A percentile compares a stretch with the other conserved stretches of the same genome.
Conservation (phyloP, 1,140 invertebrate species). For the Physella acuta region DNA sequence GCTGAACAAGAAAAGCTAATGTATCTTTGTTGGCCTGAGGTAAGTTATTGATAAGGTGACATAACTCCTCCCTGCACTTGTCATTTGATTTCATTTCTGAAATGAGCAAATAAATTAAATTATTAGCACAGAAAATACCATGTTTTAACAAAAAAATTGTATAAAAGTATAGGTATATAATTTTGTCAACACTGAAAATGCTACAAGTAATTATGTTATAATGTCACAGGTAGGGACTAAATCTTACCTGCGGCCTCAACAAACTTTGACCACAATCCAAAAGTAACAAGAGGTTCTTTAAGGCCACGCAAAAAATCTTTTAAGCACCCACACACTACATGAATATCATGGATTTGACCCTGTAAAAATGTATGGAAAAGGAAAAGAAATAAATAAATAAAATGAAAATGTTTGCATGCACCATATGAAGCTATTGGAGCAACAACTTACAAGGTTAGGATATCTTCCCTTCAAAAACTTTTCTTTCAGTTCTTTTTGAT, state of each 20-base stretch:
- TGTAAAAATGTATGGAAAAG: slow-evolving; percentile 30
- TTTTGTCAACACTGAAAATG: too few species aligned
- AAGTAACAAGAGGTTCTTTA: slow-evolving; percentile 81
- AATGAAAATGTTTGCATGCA: background rate
- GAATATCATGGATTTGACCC: slow-evolving; percentile 67
- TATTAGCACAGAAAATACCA: background rate
- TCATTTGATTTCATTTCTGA: slow-evolving; percentile 15
- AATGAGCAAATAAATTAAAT: too few species aligned
- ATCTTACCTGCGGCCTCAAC: slow-evolving; percentile 68
- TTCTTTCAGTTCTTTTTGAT: slow-evolving; percentile 81
- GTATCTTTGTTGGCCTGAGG: slow-evolving; percentile 86
- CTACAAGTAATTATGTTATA: too few species aligned
- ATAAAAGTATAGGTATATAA: too few species aligned
- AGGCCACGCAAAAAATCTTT: slow-evolving; percentile 84
- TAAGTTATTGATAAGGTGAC: slow-evolving; percentile 72
- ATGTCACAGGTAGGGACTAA: too few species aligned
- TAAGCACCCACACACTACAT: slow-evolving; percentile 80
- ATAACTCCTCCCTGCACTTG: slow-evolving; percentile 61
- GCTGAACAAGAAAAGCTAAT: slow-evolving; percentile 79
- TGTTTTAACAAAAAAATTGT: too few species aligned
- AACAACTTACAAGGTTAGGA: slow-evolving; percentile 67
- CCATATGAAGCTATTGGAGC: background rate
- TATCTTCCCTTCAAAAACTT: slow-evolving; percentile 76
- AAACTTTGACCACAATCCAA: slow-evolving; percentile 75
- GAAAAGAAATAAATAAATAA: too few species aligned